A percentile compares a stretch with the other conserved stretches of the same genome.
Conservation (phyloP, 2,113 vertebrate genomes). For the Recurvirostra avosetta region DNA sequence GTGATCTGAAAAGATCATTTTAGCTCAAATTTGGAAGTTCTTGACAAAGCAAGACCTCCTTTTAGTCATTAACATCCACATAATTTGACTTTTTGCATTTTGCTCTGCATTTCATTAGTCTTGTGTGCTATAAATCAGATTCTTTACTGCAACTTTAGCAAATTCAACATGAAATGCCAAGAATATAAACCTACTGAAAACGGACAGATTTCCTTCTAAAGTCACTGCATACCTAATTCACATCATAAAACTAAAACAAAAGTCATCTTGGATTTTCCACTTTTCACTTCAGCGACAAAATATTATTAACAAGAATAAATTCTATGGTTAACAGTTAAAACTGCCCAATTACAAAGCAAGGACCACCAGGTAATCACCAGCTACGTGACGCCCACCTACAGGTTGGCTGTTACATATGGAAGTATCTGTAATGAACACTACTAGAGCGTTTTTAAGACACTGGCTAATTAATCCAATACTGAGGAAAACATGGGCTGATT, state of each 20-base stretch:
- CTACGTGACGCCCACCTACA: background rate
- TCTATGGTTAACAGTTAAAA: background rate
- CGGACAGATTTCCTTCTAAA: background rate
- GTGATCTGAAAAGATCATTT: background rate
- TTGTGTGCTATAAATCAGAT: background rate
- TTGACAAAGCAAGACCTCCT: background rate
- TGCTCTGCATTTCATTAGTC: background rate
- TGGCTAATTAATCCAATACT: background rate
- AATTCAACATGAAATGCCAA: background rate
- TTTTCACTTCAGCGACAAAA: background rate
- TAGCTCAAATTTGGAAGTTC: background rate
- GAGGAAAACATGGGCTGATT: accelerated
- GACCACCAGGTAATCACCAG: background rate
- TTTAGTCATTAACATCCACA: background rate
- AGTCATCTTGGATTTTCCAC: background rate
- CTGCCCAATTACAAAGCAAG: background rate
- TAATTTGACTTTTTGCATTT: background rate
- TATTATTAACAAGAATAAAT: background rate
- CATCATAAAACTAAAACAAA: background rate
- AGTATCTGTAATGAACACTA: background rate
- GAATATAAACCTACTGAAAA: background rate
- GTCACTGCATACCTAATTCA: background rate
- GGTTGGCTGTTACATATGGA: background rate
- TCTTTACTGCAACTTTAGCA: background rate
- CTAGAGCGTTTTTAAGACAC: background rate